Conservation (phyloP, 2,113 vertebrate species). For the Ictalurus punctatus region DNA sequence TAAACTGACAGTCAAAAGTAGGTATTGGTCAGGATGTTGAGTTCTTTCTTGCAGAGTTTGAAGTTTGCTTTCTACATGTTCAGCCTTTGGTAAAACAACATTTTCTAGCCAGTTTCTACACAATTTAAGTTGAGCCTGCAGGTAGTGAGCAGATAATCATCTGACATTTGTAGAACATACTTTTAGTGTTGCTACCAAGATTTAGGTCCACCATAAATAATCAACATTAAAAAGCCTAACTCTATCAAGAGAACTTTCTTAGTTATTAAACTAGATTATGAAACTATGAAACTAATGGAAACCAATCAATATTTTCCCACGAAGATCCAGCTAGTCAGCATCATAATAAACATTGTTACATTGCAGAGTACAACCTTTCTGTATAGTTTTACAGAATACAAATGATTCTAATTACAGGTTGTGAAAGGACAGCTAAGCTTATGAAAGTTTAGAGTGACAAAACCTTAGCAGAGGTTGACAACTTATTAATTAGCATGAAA, state of each 20-base stretch:
- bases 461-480: not conserved
- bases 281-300: no score
- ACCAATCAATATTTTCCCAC: not conserved
- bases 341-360: not conserved
- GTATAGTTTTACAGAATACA: not conserved
- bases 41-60: not conserved
- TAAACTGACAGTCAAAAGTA: not conserved
- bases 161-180: not conserved
- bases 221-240: not conserved
- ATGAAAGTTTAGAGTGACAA: not conserved
- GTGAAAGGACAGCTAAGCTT: not conserved
- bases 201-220: not conserved
- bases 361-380: not conserved
- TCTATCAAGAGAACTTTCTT: not conserved
- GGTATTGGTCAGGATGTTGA: not conserved
- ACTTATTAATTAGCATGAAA: not conserved
- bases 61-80: not conserved
- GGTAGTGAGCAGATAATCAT: not conserved
- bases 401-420: not conserved
- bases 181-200: not conserved
- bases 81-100: not conserved
- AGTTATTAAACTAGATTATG: no score
- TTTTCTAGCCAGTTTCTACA: not conserved
- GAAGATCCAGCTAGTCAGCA: not conserved
- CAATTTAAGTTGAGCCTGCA: not conserved